Conservation (phyloP, 1,140 invertebrate species). For the Drosophila arawakana region DNA sequence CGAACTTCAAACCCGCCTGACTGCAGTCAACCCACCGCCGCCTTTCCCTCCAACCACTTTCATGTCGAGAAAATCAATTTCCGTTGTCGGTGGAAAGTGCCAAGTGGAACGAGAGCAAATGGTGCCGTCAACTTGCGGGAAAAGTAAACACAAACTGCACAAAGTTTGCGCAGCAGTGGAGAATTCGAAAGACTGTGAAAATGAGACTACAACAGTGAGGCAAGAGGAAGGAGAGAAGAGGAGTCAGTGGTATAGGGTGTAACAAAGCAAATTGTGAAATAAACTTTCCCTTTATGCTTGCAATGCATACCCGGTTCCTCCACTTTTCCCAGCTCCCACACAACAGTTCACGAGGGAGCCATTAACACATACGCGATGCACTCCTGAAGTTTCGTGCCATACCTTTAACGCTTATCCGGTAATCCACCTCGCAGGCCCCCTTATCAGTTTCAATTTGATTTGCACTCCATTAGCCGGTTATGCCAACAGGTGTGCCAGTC, state of each 20-base stretch:
- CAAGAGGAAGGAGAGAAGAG: not conserved
- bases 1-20: conserved; percentile 32
- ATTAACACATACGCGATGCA: conserved; percentile 95
- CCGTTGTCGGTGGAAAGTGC: conserved; percentile 52
- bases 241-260: not conserved
- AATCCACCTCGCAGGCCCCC: conserved; percentile 57
- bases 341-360: conserved; percentile 88
- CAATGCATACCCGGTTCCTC: conserved; percentile 48
- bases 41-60: not conserved
- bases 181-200: conserved; percentile 5
- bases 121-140: conserved; percentile 36
- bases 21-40: not conserved
- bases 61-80: conserved; percentile 69
- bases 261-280: conserved; percentile 62
- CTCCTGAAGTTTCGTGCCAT: conserved; percentile 92
- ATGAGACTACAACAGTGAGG: conserved; percentile 18
- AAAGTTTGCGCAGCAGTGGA: conserved; percentile 67
- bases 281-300: conserved; percentile 70
- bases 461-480: conserved; percentile 62
- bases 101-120: not conserved
- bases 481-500: conserved; percentile 88
- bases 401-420: conserved; percentile 90
- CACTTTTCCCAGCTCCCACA: not conserved
- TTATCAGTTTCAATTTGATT: conserved; percentile 45
- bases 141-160: conserved; percentile 71